These are phyloP conservation scores for Hedya salicella DNA, from an alignment of 2,888 invertebrate species.

Conservation along the genomic window DNA sequence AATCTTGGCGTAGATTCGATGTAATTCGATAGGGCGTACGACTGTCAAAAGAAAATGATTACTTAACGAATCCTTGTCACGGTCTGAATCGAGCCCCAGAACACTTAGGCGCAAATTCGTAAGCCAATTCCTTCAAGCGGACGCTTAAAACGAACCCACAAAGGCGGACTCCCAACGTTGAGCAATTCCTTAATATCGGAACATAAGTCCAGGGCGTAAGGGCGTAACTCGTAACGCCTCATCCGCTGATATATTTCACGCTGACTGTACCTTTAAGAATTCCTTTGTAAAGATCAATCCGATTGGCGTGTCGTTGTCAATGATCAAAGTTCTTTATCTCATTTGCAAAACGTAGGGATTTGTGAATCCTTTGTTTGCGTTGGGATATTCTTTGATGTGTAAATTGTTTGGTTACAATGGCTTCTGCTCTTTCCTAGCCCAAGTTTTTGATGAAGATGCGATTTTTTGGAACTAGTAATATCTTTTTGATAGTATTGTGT, in stretches of 20 bases:
- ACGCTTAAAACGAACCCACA: slow-evolving; percentile 36
- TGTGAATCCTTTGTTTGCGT: slow-evolving; percentile 26
- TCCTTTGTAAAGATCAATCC: slow-evolving; percentile 46
- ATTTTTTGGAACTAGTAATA: not conserved
- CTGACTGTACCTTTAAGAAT: slow-evolving; percentile 38
- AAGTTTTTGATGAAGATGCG: not conserved
- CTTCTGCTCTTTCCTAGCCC: not conserved
- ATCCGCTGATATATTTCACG: not conserved
- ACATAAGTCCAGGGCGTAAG: slow-evolving; percentile 14
- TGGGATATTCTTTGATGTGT: slow-evolving; percentile 27
- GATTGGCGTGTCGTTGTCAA: slow-evolving; percentile 44
- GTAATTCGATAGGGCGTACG: slow-evolving; percentile 3
- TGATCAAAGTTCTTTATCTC: slow-evolving; percentile 46
- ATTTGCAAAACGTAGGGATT: slow-evolving; percentile 46
- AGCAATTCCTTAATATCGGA: slow-evolving; percentile 3
- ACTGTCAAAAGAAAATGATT: slow-evolving; percentile 27
- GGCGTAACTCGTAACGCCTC: slow-evolving; percentile 4
- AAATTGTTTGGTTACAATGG: slow-evolving; percentile 19
- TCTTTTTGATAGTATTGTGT: not conserved
- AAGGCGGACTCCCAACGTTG: slow-evolving; percentile 23
- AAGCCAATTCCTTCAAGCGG: slow-evolving; percentile 38
- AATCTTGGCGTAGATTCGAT: not conserved
- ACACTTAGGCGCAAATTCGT: slow-evolving; percentile 29
- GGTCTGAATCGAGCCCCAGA: slow-evolving; percentile 15
- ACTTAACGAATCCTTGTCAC: slow-evolving; percentile 29